Evolutionary conservation across 2,888 invertebrate species (phyloP).

Genomic region (Microplitis deprimator): DNA sequence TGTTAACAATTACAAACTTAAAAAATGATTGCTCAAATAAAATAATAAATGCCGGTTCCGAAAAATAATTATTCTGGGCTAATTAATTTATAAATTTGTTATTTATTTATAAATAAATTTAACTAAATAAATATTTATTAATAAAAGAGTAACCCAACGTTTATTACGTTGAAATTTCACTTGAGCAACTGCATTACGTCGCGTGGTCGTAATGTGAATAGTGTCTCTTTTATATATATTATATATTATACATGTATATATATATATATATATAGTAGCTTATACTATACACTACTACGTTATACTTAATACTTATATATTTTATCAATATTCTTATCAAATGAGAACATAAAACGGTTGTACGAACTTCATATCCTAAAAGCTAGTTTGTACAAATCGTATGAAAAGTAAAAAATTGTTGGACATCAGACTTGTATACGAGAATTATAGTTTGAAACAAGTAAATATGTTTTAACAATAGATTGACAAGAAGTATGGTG

Average conservation of each 20-base stretch:
- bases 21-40: constrained; percentile 45
- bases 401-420: too few relatives aligned
- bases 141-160: constrained; percentile 6
- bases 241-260: not conserved
- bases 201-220: constrained; percentile 41
- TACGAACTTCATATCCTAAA: too few relatives aligned
- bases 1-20: constrained; percentile 21
- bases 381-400: too few relatives aligned
- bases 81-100: constrained; percentile 47
- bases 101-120: not conserved
- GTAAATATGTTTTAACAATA: too few relatives aligned
- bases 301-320: not conserved
- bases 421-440: too few relatives aligned
- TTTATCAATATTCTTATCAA: not conserved
- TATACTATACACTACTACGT: not conserved
- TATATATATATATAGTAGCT: not conserved
- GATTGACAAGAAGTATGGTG: too few relatives aligned
- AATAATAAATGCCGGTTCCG: constrained; percentile 62
- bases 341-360: not conserved
- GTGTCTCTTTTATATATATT: not conserved
- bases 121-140: not conserved
- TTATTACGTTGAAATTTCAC: constrained; percentile 47
- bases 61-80: constrained; percentile 35
- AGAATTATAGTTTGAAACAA: too few relatives aligned
- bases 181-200: constrained; percentile 61